Percentiles rank a stretch among this genome's conserved stretches.
Evolutionary conservation across 2,888 invertebrate genomes (phyloP).

Genomic region (Drosophila testacea): DNA sequence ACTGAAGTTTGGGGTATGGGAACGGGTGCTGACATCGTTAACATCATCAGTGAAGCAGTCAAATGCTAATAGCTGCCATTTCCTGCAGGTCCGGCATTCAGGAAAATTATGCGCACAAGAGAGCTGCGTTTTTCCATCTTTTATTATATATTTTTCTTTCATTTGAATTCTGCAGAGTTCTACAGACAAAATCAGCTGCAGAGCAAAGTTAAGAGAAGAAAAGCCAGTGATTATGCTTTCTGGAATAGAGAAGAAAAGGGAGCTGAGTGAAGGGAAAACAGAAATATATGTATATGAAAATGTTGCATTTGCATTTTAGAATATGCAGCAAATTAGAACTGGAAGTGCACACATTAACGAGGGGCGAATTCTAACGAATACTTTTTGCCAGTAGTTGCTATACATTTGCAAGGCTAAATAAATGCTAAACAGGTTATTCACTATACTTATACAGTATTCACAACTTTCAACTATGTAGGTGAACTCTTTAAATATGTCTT

Average conservation of each 20-base stretch:
- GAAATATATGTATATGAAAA: slow-evolving; percentile 40
- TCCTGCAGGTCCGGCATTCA: slow-evolving; percentile 76
- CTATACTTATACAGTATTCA: not conserved
- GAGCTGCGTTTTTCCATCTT: slow-evolving; percentile 43
- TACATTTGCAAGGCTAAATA: slow-evolving; percentile 25
- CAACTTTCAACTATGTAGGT: slow-evolving; percentile 6
- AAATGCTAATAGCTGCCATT: slow-evolving; percentile 80
- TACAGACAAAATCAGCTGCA: slow-evolving; percentile 46
- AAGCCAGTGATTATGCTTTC: slow-evolving; percentile 38
- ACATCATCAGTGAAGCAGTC: slow-evolving; percentile 79
- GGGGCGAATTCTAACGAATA: slow-evolving; percentile 19
- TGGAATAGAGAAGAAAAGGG: not conserved
- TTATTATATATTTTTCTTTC: slow-evolving; percentile 15
- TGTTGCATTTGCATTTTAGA: slow-evolving; percentile 75
- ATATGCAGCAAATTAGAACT: slow-evolving; percentile 73
- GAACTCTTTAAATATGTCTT: slow-evolving; percentile 6
- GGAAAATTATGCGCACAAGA: slow-evolving; percentile 77
- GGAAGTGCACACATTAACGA: slow-evolving; percentile 49
- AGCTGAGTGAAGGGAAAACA: not conserved
- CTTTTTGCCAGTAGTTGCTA: slow-evolving; percentile 13
- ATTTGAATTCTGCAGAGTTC: slow-evolving; percentile 27
- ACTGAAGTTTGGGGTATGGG: not conserved
- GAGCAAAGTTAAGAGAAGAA: slow-evolving; percentile 8
- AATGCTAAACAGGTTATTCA: slow-evolving; percentile 26
- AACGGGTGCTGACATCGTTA: slow-evolving; percentile 66